A percentile compares a stretch with the other conserved stretches of the same genome.
Conservation (phyloP, 2,113 vertebrate species). For the Mirounga angustirostris region DNA sequence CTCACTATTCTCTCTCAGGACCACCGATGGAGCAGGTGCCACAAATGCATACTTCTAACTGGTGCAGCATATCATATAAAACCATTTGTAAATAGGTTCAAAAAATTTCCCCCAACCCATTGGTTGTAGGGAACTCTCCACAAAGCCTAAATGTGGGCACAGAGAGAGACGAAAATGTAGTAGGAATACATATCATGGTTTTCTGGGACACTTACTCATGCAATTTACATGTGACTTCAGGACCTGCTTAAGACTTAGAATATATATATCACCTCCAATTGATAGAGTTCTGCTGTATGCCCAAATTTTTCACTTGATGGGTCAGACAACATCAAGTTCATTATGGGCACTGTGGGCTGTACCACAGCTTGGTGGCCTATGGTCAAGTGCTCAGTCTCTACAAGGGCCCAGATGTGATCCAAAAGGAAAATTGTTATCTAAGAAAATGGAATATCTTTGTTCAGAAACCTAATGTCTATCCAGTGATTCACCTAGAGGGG, state of each 20-base stretch:
- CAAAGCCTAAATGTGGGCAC: background rate
- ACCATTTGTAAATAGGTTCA: background rate
- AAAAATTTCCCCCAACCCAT: background rate
- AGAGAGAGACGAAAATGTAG: background rate
- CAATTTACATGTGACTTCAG: background rate
- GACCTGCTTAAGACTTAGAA: background rate
- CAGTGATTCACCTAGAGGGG: background rate
- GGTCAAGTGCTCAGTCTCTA: background rate
- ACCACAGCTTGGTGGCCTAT: background rate
- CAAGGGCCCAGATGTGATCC: background rate
- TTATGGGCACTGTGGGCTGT: background rate
- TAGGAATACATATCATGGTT: background rate
- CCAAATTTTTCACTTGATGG: background rate
- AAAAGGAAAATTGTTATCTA: background rate
- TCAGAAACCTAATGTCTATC: background rate
- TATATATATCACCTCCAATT: background rate
- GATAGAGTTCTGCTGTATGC: background rate
- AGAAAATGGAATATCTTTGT: background rate
- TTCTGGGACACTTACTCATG: background rate
- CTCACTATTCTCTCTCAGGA: background rate
- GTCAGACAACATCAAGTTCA: background rate
- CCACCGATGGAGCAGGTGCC: background rate
- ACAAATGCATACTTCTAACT: background rate
- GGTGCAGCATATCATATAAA: background rate
- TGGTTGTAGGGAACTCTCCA: background rate